Percentiles rank a stretch among this genome's conserved stretches.
phyloP scores from a whole-genome alignment of 2,797 vertebrate species.

The Antrozous pallidus region DNA sequence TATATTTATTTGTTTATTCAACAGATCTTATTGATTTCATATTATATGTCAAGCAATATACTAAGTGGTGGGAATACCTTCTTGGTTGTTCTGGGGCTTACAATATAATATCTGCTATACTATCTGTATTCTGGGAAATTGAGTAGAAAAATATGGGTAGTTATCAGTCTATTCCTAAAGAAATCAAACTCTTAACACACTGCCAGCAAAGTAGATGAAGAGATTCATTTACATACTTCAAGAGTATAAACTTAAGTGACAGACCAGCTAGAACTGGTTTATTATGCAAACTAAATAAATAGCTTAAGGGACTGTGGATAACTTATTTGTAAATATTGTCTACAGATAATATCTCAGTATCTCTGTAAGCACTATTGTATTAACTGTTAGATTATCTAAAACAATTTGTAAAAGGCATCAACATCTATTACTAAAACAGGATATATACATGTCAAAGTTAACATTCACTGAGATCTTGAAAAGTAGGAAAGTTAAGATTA shows the following conservation, averaged over 20 bases:
- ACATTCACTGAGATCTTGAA: conserved; percentile 11
- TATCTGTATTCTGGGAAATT: background rate
- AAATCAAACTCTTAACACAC: background rate
- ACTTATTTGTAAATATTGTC: background rate
- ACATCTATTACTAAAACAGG: background rate
- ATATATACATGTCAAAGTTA: background rate
- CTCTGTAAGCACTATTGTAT: background rate
- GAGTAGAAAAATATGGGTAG: background rate
- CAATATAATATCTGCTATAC: background rate
- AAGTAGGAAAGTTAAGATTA: background rate
- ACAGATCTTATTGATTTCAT: background rate
- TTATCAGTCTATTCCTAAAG: background rate
- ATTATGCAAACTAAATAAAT: background rate
- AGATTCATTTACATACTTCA: background rate
- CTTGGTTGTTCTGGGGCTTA: background rate
- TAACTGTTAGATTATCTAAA: background rate
- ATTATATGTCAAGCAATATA: background rate
- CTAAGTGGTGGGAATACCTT: background rate
- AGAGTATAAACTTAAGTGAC: background rate
- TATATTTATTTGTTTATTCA: background rate
- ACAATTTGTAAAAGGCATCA: background rate
- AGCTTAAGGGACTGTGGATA: background rate
- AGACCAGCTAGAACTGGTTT: background rate
- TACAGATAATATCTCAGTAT: background rate
- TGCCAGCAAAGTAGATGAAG: background rate